phyloP scores from a whole-genome alignment of 2,113 vertebrate genomes.

The Bettongia penicillata region DNA sequence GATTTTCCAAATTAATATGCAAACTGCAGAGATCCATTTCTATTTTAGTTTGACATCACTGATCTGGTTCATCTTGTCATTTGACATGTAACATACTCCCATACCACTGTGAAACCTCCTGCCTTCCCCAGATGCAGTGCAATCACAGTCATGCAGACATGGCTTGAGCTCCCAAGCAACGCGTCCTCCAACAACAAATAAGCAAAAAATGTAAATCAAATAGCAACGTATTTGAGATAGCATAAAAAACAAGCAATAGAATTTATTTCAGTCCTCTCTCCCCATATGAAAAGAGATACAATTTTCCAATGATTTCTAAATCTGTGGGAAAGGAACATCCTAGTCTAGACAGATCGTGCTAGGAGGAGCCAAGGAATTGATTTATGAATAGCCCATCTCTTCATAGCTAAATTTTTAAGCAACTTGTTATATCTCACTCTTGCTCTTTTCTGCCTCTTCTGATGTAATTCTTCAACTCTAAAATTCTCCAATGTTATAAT shows the following conservation, averaged over 20 bases:
- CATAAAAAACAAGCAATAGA: neutral
- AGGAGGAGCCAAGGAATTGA: neutral
- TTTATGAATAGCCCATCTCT: neutral
- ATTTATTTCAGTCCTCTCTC: neutral
- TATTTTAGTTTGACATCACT: neutral
- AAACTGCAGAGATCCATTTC: neutral
- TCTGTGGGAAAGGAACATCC: neutral
- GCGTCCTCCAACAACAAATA: neutral
- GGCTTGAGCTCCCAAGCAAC: neutral
- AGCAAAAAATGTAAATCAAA: neutral
- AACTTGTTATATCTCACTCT: neutral
- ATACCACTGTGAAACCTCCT: neutral
- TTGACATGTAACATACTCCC: neutral
- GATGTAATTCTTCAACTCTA: neutral
- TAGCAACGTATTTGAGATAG: neutral
- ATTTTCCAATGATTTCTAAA: neutral
- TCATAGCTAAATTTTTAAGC: neutral
- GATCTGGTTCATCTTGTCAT: neutral
- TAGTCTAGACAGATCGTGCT: neutral
- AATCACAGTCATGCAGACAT: neutral
- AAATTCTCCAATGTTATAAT: neutral
- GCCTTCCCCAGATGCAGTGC: neutral
- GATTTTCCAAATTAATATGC: neutral
- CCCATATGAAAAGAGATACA: no score
- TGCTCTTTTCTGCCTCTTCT: neutral